phyloP scores from a whole-genome alignment of 2,888 invertebrate species.

The Pollenia amentaria region DNA sequence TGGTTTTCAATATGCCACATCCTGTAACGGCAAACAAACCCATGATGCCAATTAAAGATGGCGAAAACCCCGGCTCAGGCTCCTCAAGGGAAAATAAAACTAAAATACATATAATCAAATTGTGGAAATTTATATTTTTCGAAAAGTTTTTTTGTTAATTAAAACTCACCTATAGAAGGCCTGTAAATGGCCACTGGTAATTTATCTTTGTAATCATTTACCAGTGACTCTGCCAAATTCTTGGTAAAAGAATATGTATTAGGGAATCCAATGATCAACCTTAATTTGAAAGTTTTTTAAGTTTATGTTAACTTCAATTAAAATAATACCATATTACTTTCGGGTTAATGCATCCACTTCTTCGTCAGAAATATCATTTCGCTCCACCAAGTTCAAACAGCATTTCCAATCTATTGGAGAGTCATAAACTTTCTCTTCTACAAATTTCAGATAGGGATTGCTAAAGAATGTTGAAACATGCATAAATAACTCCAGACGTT shows the following conservation, averaged over 20 bases:
- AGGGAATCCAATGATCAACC: constrained; percentile 85
- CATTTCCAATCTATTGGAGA: constrained; percentile 78
- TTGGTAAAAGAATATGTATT: constrained; percentile 97
- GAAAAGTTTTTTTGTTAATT: background rate
- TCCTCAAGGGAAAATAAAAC: constrained; percentile 78
- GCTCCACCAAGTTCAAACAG: constrained; percentile 77
- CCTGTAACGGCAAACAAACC: constrained; percentile 79
- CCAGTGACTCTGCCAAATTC: constrained; percentile 92
- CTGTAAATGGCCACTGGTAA: constrained; percentile 92
- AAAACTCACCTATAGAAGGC: constrained; percentile 91
- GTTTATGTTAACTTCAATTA: background rate
- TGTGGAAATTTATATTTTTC: background rate
- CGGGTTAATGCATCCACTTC: constrained; percentile 77
- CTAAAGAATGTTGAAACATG: constrained; percentile 95
- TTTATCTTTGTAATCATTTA: constrained; percentile 87
- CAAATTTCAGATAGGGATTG: constrained; percentile 90
- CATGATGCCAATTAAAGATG: constrained; percentile 79
- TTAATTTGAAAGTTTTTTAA: constrained; percentile 42
- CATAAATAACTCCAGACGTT: constrained; percentile 86
- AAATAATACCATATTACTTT: constrained; percentile 75
- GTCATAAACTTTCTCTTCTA: constrained; percentile 87
- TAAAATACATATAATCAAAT: constrained; percentile 54
- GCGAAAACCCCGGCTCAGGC: constrained; percentile 79
- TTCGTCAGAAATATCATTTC: constrained; percentile 72
- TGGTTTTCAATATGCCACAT: constrained; percentile 78